Evolutionary conservation across 2,888 invertebrate genomes (phyloP), one percentile per base, ranked within the genome.

Genomic region (Eucera pruinosa): DNA sequence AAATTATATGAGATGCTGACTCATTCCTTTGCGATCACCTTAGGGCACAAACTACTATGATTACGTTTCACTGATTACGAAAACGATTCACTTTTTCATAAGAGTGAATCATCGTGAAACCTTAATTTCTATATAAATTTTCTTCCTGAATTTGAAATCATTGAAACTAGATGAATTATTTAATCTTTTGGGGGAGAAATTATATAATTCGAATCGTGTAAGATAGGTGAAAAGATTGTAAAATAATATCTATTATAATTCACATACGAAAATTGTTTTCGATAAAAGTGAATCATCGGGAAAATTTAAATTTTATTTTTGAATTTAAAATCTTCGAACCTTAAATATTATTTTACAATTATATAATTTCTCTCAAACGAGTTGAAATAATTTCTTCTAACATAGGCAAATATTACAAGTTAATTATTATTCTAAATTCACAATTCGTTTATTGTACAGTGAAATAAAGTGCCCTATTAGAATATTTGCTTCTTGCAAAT

Each of bases 11-110:
- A 57, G 33, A 65, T 57, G 33, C 65, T 73, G 73, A 69, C 73
- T 77, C 79, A 69, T 69, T 71, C 76, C 73, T 81, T 79, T 84
- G 84, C 84, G 84, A 83, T 83, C 84, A 84, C 54, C 72, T 45
- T 80, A 81, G 84, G 76, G 81, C 84, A 84, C 84, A 84, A 84
- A 69, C 58, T 73, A 65, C 70, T 75, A 69, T 64, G 71, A 75
- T 68, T 70, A 55, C 61, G 73, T 65, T 80, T 71, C 18, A 39
- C 18, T 68, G 23, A n/a, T 61, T 68, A 23, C 41, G 43, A 62
- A 25, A 43, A 23, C 7, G 2, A 13, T n/a, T 27, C 36, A 20
- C 30, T 25, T 20, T 39, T 54, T 23, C 30, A 30, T 33, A 43
- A 0, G 11, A 41, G 33, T 11, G 30, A 62, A 18, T 25, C 4